phyloP scores from a whole-genome alignment of 2,888 invertebrate species.

The Chirona hameri region DNA sequence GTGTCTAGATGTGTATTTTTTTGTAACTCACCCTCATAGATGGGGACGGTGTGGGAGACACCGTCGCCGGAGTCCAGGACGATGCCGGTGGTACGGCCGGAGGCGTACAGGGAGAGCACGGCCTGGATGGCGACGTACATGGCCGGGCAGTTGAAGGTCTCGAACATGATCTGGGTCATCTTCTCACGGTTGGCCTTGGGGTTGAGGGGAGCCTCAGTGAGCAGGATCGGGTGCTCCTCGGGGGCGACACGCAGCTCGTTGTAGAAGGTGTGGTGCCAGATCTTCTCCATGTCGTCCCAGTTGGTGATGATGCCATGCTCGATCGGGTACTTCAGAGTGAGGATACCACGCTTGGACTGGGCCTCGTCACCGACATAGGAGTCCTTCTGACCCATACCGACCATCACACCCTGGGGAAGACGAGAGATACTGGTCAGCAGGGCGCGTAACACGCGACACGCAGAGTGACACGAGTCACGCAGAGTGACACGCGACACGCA shows the following conservation, averaged over 20 bases:
- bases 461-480: no score
- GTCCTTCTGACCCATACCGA: slow-evolving; percentile 97
- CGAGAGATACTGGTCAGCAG: not conserved
- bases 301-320: slow-evolving; percentile 67
- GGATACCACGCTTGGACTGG: slow-evolving; percentile 75
- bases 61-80: slow-evolving; percentile 94
- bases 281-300: slow-evolving; percentile 99
- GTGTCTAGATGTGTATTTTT: not conserved
- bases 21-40: slow-evolving; percentile 65
- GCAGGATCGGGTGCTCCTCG: slow-evolving; percentile 87
- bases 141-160: slow-evolving; percentile 87
- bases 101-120: slow-evolving; percentile 86
- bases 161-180: slow-evolving; percentile 72
- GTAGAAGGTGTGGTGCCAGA: slow-evolving; percentile 99
- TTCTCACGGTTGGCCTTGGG: slow-evolving; percentile 96
- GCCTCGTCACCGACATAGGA: slow-evolving; percentile 95
- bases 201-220: slow-evolving; percentile 89
- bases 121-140: slow-evolving; percentile 87
- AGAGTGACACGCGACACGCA: no score
- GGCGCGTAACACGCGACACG: no score
- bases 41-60: slow-evolving; percentile 92
- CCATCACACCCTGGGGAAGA: slow-evolving; percentile 61
- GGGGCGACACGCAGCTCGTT: slow-evolving; percentile 94
- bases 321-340: slow-evolving; percentile 55
- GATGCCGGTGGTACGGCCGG: slow-evolving; percentile 94